Evolutionary conservation across 23 tunicate species (phyloP), one percentile per base, ranked within the genome.

Genomic region (Diplosoma virens): DNA sequence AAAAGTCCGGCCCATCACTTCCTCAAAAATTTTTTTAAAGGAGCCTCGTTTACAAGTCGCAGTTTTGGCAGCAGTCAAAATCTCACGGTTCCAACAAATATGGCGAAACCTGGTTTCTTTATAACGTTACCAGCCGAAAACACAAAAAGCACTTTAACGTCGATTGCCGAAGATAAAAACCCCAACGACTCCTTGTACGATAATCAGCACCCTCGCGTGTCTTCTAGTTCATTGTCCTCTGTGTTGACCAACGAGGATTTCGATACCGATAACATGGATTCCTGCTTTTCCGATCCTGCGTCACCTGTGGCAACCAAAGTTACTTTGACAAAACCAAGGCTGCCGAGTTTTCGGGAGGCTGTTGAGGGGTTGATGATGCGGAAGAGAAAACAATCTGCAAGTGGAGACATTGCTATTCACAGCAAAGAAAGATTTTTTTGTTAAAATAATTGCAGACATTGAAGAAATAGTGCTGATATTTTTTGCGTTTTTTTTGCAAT

Each of bases 281-380:
- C 67, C 14, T 26, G 77, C n/a, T 2, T 4, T 4, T 80, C 84
- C 3, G 37, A 23, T 34, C 84, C 77, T 31, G 27, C 84, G 26
- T 68, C 76, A 1, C 84, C 84, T 0, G 14, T 7, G 11, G 54
- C 34, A 33, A 32, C 33, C 9, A 80, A 80, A 67, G 30, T 16
- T 18, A 2, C 50, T 36, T 6, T 56, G 22, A 35, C 18, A 21
- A 80, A 80, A 67, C 18, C 77, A 1, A 36, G 84, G 11, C 58
- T 77, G 20, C 67, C 84, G 1, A 80, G 77, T 33, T 37, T 80
- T 54, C 77, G 84, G 5, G 84, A 67, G 54, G 60, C 84, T 6
- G 77, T 80, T 20, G 48, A 41, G n/a, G 77, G 46, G 17, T 35
- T 80, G 5, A 75, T 75, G 26, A 80, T 80, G n/a, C 71, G 70